Evolutionary conservation across 2,888 invertebrate genomes (phyloP), one percentile per base, ranked within the genome.

Genomic region (Liopterus haemorrhoidalis): DNA sequence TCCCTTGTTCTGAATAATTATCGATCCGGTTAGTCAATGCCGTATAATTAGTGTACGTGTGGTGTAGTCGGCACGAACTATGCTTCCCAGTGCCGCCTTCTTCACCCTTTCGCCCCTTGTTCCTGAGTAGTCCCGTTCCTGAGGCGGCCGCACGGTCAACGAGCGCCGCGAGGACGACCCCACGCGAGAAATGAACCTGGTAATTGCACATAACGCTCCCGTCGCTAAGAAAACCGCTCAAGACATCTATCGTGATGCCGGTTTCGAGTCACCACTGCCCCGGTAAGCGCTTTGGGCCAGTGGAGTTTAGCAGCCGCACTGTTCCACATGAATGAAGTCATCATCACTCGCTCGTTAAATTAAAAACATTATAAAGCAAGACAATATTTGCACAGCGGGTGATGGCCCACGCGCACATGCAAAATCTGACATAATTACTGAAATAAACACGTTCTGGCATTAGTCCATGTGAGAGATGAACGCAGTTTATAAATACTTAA

Each of bases 401-500:
- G 41, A 35, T 33, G 41, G 35, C 41, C 41, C 41, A 33, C 43
- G 37, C 30, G n/a, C 19, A 16, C 31, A 21, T 14, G 25, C n/a
- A 11, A 37, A 43, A 45, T 45, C 45, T 45, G 45, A 45, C 45
- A 45, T 45, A 45, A 45, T 45, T 45, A 45, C 45, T 33, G 45
- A 45, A 45, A 45, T 45, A 45, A 45, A 45, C 45, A 45, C 12
- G 12, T 12, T 32, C 38, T 45, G 45, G 45, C 45, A 33, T 19
- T 30, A 20, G 38, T 38, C 45, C 45, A 42, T 27, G 24, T 11
- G 24, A 31, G 22, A 36, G 36, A 36, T 5, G n/a, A n/a, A n/a
- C n/a, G n/a, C n/a, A n/a, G n/a, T n/a, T n/a, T 30, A 30, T 30
- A 30, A 30, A 30, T 30, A 30, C n/a, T n/a, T n/a, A n/a, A n/a